Evolutionary conservation across 2,113 vertebrate genomes (phyloP), one percentile per base, ranked within the genome.

Genomic region (Lethenteron reissneri): DNA sequence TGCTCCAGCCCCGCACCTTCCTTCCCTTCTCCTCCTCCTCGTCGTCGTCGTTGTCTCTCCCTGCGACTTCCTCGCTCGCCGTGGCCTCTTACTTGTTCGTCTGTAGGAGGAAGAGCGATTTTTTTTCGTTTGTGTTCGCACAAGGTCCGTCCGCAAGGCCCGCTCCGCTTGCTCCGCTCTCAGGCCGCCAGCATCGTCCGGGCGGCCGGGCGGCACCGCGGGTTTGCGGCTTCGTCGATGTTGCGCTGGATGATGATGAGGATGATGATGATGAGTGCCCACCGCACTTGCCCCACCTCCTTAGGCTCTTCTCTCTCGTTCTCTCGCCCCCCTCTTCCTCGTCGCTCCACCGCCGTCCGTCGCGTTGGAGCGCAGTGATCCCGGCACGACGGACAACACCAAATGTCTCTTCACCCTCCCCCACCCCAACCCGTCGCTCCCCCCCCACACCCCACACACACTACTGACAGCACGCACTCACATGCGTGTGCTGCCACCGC

Each of bases 321-420:
- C 58, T 72, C 58, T 25, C 4, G 17, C 71, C 19, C 15, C 41
- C 57, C 71, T 15, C 58, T 11, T 11, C 71, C 13, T 9, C 5
- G 64, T 25, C 56, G 71, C 71, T 56, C 64, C 58, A 72, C 71
- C 71, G 57, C 64, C 59, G 59, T 72, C 19, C 58, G 71, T 58
- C 57, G 57, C 68, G 41, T 41, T 5, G 3, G 68, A 69, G 10
- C 17, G 19, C 41, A 10, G 6, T 12, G 12, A 9, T 41, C 8
- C 59, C 70, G 9, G 59, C 69, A 70, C n/a, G 14, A 4, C 21
- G 5, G 3, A 19, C 62, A 19, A 19, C 75, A 2, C 58, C 77
- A 79, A 74, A 81, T 19, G 17, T 19, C 60, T 19, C 60, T 64
- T 19, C 14, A 64, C 60, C 17, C 60, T 8, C 60, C 60, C 60